Conservation (phyloP, 2,888 invertebrate species). For the Chymomyza caudatula region DNA sequence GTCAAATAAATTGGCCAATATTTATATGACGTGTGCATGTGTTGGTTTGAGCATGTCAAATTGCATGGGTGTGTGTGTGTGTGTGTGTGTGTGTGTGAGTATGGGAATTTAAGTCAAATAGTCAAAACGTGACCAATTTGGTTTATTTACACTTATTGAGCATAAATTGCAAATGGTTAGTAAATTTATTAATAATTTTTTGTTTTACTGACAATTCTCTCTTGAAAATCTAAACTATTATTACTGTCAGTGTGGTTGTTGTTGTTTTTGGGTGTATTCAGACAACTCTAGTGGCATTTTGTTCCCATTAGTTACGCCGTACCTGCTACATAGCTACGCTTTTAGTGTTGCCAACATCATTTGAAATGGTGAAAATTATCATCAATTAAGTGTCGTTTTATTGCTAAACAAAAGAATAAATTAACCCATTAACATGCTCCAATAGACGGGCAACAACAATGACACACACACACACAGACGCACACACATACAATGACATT, state of each 20-base stretch:
- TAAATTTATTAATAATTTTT: constrained; percentile 25
- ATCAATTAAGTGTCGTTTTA: not conserved
- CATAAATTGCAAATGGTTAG: constrained; percentile 73
- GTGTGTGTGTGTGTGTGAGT: constrained; percentile 4
- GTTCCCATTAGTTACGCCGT: not conserved
- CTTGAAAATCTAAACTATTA: no score
- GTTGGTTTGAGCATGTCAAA: constrained; percentile 22
- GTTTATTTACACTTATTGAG: constrained; percentile 77
- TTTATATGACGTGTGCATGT: constrained; percentile 50
- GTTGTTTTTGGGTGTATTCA: no score
- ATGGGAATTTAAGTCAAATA: constrained; percentile 59
- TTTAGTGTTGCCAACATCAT: not conserved
- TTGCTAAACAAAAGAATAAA: not conserved
- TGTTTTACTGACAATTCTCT: not conserved
- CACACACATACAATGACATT: no score
- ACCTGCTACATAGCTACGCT: not conserved
- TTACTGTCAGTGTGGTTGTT: no score
- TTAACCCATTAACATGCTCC: constrained; percentile 44
- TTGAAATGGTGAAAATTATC: not conserved
- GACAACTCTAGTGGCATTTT: no score
- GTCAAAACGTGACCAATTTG: constrained; percentile 78
- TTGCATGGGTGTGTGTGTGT: constrained; percentile 15
- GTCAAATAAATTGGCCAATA: constrained; percentile 59
- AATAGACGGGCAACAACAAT: constrained; percentile 23
- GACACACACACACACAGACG: not conserved